Conservation (phyloP, 2,797 vertebrate species). For the Alca torda region DNA sequence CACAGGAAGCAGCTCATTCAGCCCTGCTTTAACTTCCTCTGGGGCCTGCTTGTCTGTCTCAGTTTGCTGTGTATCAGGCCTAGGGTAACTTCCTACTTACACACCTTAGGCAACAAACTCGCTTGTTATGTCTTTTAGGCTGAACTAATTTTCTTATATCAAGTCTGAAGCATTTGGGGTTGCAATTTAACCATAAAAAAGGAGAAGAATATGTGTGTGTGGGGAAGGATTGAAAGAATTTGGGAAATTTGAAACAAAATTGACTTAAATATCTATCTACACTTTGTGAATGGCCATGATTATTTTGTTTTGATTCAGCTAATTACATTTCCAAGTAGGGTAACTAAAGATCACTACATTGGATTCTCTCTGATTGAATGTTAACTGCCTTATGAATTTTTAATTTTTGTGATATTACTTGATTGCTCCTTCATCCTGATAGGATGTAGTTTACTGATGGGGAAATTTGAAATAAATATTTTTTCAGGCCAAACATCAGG, state of each 20-base stretch:
- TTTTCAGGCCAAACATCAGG: neutral
- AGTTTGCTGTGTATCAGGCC: neutral
- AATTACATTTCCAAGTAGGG: neutral
- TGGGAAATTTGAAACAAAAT: neutral
- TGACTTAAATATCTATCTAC: neutral
- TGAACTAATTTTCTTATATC: neutral
- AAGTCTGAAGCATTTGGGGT: neutral
- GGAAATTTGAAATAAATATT: neutral
- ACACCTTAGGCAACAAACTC: neutral
- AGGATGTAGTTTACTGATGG: neutral
- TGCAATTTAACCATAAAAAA: neutral
- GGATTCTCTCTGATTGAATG: neutral
- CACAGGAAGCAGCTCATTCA: neutral
- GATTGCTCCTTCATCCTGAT: neutral
- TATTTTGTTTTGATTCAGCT: slow-evolving; percentile 37
- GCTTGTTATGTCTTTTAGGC: neutral
- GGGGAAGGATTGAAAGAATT: neutral
- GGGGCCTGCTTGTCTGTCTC: neutral
- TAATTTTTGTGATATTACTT: neutral
- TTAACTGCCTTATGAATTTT: neutral
- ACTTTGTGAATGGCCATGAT: neutral
- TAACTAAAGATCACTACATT: neutral
- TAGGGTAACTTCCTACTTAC: neutral
- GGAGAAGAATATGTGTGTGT: neutral
- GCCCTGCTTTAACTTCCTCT: neutral